phyloP scores from a whole-genome alignment of 2,113 vertebrate genomes.

The Pongo abelii region DNA sequence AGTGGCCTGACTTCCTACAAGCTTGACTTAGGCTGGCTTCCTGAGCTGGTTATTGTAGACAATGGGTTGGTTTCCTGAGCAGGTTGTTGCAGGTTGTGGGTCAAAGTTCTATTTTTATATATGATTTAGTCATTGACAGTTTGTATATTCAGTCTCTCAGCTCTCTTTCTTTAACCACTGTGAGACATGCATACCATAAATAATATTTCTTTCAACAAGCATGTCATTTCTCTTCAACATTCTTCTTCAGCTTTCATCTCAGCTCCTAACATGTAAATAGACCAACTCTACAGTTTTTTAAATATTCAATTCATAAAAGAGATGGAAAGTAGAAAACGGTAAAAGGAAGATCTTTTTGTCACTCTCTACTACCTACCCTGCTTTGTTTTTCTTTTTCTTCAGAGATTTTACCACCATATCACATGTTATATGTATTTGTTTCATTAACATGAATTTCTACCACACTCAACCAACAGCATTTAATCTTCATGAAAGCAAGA shows the following conservation, averaged over 20 bases:
- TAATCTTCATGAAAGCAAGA: not conserved
- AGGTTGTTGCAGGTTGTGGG: not conserved
- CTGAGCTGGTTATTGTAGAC: not conserved
- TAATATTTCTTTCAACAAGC: constrained; percentile 7
- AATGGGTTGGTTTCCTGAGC: not conserved
- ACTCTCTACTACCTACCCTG: not conserved
- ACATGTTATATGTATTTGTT: not conserved
- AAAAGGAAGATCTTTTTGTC: not conserved
- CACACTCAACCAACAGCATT: not conserved
- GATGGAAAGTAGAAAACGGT: not conserved
- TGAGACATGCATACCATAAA: not conserved
- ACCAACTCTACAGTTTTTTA: not conserved
- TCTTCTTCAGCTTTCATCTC: not conserved
- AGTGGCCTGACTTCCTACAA: not conserved
- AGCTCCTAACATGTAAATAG: not conserved
- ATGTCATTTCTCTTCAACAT: not conserved
- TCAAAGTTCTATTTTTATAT: not conserved
- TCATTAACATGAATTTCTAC: not conserved
- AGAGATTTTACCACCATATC: not conserved
- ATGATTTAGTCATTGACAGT: not conserved
- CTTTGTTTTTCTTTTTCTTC: not conserved
- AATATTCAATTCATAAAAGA: not conserved
- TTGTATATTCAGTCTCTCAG: not conserved
- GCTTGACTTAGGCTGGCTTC: not conserved
- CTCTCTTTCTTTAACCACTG: not conserved